Percentiles rank a stretch among this genome's conserved stretches.
These are phyloP conservation scores for Lutjanus campechanus DNA, from an alignment of 2,797 vertebrate genomes.

Conservation along the genomic window DNA sequence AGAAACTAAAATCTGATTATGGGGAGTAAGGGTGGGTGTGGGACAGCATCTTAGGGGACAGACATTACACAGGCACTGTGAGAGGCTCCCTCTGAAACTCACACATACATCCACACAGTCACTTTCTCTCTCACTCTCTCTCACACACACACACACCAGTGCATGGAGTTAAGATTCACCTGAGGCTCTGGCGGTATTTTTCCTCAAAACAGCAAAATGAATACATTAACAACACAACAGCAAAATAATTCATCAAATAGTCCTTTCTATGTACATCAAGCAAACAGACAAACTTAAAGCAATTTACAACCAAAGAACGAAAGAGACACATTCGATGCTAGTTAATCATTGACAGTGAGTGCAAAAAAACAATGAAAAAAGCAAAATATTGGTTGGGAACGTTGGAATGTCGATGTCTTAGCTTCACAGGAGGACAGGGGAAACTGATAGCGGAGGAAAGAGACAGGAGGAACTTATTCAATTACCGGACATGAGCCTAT, in stretches of 20 bases:
- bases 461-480: constrained; percentile 78
- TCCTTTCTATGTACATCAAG: constrained; percentile 70
- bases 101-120: constrained; percentile 2
- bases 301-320: constrained; percentile 69
- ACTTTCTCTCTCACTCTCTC: not conserved
- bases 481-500: constrained; percentile 82
- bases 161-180: constrained; percentile 76
- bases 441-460: constrained; percentile 78
- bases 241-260: constrained; percentile 66
- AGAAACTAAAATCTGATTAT: constrained; percentile 46
- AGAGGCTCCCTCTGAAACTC: constrained; percentile 53
- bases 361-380: constrained; percentile 76
- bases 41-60: constrained; percentile 65
- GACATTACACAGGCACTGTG: constrained; percentile 77
- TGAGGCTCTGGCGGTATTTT: constrained; percentile 78
- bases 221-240: constrained; percentile 64
- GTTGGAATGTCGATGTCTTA: constrained; percentile 82
- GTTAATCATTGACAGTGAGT: constrained; percentile 74
- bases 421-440: constrained; percentile 62
- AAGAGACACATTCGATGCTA: constrained; percentile 66
- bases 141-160: constrained; percentile 63
- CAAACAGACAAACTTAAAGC: constrained; percentile 75
- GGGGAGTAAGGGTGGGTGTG: constrained; percentile 38
- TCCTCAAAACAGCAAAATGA: constrained; percentile 78
- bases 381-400: constrained; percentile 63